Base-by-base conservation (phyloP, 2,888 invertebrate species). In the Venusia cambrica region DNA sequence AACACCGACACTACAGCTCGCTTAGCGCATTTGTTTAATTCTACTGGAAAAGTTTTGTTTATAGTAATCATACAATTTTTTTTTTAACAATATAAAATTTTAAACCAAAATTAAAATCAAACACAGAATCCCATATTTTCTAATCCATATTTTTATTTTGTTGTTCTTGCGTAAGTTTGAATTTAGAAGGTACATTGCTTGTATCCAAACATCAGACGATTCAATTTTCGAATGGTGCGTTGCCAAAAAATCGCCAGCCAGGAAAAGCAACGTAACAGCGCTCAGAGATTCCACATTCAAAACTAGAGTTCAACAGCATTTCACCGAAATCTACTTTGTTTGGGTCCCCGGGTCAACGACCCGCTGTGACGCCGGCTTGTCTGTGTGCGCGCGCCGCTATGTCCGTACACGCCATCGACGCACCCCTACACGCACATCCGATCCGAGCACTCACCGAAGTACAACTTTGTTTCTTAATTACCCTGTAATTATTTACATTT, bases 311-410 rank as follows among this genome's bases (percentile, higher is more conserved):
- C 85, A 85, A 83, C 73, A 83, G 73, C 85, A 77, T 81, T 84
- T 81, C 83, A 85, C 84, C 85, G 80, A 85, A 87, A 80, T 84
- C 80, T 76, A 84, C 84, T 80, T 83, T 85, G 85, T 87, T 85
- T 85, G 84, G 85, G 85, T 81, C 79, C 75, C 57, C 67, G 78
- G 87, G 80, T 83, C 84, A 69, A 71, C 57, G 87, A 76, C 68
- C 81, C 62, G 57, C 54, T 62, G 69, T 78, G 80, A 78, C 80
- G 83, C 74, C 73, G 50, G 48, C 56, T 54, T 50, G 70, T 45
- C 51, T 66, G 77, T 81, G 80, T 80, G 84, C 74, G 76, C 67
- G 70, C 73, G 67, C 64, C 71, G 62, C 55, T 61, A 38, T 52
- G 62, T 74, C 45, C 54, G 54, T 50, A 67, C 66, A 62, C 57